Evolutionary conservation across 2,797 vertebrate genomes (phyloP), one percentile per base, ranked within the genome.

Genomic region (Holocentrus rufus): DNA sequence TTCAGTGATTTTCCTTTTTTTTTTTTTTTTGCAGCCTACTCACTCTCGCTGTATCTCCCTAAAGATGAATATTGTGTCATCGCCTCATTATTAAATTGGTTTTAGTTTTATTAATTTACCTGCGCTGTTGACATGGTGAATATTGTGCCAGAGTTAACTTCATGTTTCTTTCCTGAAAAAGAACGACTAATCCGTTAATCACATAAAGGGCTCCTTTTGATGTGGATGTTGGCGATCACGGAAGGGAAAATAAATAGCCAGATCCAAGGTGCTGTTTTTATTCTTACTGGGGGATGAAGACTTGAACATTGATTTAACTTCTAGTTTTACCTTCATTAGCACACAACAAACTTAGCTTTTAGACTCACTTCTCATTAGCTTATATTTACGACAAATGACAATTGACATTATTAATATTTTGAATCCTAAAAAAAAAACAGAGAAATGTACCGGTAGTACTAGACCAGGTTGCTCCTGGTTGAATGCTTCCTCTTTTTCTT

Each of bases 151-250:
- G 30, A 55, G 22, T 20, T 25, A 20, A 31, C 42, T 10, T 52
- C 62, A 36, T 49, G 42, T 66, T 18, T 36, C 27, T 67, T 58
- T 13, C 9, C 62, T 52, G 70, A 60, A 71, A 74, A 53, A 46
- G 47, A 60, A 62, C 57, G 68, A 53, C 64, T 83, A 58, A 73
- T 84, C 65, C 70, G 49, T 58, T 80, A 62, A 85, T 88, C 55
- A 69, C 70, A 56, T 74, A 75, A 80, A 54, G 72, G 68, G 62
- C 39, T 65, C 46, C 27, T 72, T 82, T 81, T 73, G 66, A 54
- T 62, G 72, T 67, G 34, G 52, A 81, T 82, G 72, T 62, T 81
- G 36, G 27, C 75, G 61, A 68, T 76, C n/a, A 60, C 18, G 17
- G 36, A 17, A 72, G 69, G 50, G 36, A 82, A 81, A 84, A 85